These are phyloP conservation scores for Ditula angustiorana DNA, from an alignment of 2,888 invertebrate genomes.

Conservation along the genomic window DNA sequence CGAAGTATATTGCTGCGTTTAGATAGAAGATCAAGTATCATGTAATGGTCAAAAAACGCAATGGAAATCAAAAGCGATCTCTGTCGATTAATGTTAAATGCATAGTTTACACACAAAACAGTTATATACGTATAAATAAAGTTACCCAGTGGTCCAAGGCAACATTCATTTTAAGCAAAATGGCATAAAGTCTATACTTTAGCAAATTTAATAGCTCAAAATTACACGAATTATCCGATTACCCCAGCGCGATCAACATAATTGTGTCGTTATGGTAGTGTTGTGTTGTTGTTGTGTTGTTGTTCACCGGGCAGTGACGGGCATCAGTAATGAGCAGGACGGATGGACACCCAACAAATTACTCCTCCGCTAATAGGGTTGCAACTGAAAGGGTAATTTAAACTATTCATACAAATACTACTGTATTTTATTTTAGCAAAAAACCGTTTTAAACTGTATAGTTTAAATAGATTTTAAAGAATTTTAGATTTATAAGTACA, in stretches of 20 bases:
- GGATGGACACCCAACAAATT: constrained; percentile 61
- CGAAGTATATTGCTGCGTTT: too few relatives aligned
- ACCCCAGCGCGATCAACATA: constrained; percentile 52
- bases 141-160: neutral
- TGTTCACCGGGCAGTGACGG: constrained; percentile 49
- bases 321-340: constrained; percentile 62
- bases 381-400: constrained; percentile 24
- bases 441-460: too few relatives aligned
- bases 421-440: too few relatives aligned
- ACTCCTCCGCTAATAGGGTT: constrained; percentile 66
- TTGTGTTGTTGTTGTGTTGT: constrained; percentile 45
- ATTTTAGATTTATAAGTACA: too few relatives aligned
- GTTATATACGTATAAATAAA: too few relatives aligned
- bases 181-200: constrained; percentile 2
- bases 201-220: constrained; percentile 50
- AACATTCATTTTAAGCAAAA: neutral
- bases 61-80: too few relatives aligned
- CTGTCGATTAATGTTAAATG: too few relatives aligned
- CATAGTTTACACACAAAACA: too few relatives aligned
- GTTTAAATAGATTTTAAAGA: too few relatives aligned
- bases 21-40: too few relatives aligned
- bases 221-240: constrained; percentile 70
- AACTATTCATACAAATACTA: too few relatives aligned
- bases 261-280: constrained; percentile 41
- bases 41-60: too few relatives aligned